Percentiles rank a stretch among this genome's conserved stretches.
phyloP scores from a whole-genome alignment of 2,888 invertebrate genomes.

The Plagodis pulveraria region DNA sequence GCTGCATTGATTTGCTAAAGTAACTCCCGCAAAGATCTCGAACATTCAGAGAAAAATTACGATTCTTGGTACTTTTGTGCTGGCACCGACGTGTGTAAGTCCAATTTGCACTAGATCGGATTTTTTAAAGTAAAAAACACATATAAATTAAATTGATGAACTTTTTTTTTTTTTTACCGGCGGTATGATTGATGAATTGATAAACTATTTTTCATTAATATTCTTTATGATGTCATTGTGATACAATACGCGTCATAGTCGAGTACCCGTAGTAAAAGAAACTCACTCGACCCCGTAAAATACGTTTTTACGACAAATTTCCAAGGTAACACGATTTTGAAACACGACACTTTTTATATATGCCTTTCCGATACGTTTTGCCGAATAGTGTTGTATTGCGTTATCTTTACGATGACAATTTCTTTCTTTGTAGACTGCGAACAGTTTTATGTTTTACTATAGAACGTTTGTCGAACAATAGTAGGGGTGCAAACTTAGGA shows the following conservation, averaged over 20 bases:
- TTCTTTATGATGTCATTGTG: not conserved
- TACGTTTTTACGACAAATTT: constrained; percentile 63
- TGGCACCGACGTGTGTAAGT: too few species aligned
- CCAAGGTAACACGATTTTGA: constrained; percentile 58
- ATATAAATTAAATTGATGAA: too few species aligned
- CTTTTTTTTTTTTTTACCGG: too few species aligned
- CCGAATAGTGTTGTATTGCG: constrained; percentile 22
- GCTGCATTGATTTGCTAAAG: too few species aligned
- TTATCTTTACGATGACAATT: constrained; percentile 20
- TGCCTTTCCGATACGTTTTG: constrained; percentile 40
- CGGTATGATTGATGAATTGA: too few species aligned
- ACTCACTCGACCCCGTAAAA: constrained; percentile 49
- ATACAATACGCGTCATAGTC: constrained; percentile 24
- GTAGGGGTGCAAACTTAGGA: not conserved
- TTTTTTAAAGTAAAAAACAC: too few species aligned
- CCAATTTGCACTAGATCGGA: too few species aligned
- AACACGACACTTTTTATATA: constrained; percentile 37
- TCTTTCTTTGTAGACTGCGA: not conserved
- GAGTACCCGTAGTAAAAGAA: constrained; percentile 42
- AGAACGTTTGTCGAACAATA: not conserved
- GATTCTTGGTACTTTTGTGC: too few species aligned
- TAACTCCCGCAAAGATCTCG: too few species aligned
- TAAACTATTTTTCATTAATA: not conserved
- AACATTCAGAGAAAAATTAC: too few species aligned
- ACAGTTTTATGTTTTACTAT: constrained; percentile 5